Conservation (phyloP, 2,888 invertebrate genomes). For the Syrphus vitripennis region DNA sequence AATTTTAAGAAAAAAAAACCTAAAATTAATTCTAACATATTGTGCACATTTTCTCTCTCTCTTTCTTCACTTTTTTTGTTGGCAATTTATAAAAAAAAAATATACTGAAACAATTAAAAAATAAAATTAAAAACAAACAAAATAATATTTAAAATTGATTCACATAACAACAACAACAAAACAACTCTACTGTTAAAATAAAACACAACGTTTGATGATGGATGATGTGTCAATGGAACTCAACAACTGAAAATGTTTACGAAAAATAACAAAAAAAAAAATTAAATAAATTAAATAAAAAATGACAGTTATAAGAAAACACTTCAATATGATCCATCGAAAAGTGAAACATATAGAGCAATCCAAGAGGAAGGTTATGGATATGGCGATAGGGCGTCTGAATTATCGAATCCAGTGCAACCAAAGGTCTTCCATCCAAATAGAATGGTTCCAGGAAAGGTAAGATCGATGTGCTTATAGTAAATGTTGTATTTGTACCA, state of each 20-base stretch:
- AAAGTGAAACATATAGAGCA: conserved; percentile 93
- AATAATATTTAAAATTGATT: conserved; percentile 69
- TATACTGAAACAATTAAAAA: conserved; percentile 67
- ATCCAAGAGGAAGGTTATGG: conserved; percentile 89
- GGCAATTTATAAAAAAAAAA: conserved; percentile 71
- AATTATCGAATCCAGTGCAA: conserved; percentile 87
- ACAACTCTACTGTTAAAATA: conserved; percentile 43
- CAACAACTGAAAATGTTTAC: conserved; percentile 22
- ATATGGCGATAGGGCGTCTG: conserved; percentile 84
- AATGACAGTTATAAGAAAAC: conserved; percentile 84
- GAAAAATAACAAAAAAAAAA: conserved; percentile 8
- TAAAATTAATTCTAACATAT: conserved; percentile 80
- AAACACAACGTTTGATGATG: conserved; percentile 65
- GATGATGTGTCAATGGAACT: conserved; percentile 67
- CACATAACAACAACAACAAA: conserved; percentile 52
- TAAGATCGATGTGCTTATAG: conserved; percentile 79
- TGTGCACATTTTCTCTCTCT: conserved; percentile 81
- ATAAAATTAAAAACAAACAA: conserved; percentile 65
- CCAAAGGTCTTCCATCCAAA: conserved; percentile 88
- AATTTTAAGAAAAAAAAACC: conserved; percentile 53
- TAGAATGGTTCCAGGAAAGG: conserved; percentile 83
- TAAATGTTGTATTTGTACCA: conserved; percentile 22
- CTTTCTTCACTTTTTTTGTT: conserved; percentile 75
- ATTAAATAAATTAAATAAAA: conserved; percentile 11
- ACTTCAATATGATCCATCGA: conserved; percentile 91